Conservation (phyloP, 2,113 vertebrate genomes). For the Arizona elegans region DNA sequence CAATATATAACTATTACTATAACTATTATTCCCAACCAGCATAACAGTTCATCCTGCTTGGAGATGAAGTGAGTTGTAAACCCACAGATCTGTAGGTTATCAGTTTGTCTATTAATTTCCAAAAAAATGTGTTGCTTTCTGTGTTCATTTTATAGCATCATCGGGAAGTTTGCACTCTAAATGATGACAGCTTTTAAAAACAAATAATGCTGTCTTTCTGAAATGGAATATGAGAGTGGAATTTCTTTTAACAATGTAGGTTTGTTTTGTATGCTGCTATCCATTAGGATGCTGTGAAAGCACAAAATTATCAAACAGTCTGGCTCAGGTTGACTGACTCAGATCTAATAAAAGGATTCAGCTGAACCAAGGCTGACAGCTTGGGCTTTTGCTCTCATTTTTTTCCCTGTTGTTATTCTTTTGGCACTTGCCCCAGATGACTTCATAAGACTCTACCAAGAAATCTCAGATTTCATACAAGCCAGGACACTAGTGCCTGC, state of each 20-base stretch:
- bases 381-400: background rate
- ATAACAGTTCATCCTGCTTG: background rate
- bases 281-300: conserved; percentile 18
- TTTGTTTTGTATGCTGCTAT: conserved; percentile 25
- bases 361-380: background rate
- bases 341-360: background rate
- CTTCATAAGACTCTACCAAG: background rate
- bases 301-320: conserved; percentile 33
- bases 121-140: background rate
- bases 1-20: background rate
- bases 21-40: background rate
- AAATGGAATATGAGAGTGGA: background rate
- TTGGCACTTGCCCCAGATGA: background rate
- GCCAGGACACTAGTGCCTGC: background rate
- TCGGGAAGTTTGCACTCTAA: background rate
- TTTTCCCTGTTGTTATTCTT: background rate
- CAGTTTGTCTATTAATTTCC: background rate
- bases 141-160: background rate
- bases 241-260: background rate
- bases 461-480: background rate
- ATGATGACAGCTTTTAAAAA: fast-evolving
- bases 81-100: background rate
- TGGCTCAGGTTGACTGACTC: background rate
- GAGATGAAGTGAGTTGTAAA: background rate
- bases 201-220: conserved; percentile 19